Conservation (phyloP, 2,797 vertebrate genomes). For the Potorous gilbertii region DNA sequence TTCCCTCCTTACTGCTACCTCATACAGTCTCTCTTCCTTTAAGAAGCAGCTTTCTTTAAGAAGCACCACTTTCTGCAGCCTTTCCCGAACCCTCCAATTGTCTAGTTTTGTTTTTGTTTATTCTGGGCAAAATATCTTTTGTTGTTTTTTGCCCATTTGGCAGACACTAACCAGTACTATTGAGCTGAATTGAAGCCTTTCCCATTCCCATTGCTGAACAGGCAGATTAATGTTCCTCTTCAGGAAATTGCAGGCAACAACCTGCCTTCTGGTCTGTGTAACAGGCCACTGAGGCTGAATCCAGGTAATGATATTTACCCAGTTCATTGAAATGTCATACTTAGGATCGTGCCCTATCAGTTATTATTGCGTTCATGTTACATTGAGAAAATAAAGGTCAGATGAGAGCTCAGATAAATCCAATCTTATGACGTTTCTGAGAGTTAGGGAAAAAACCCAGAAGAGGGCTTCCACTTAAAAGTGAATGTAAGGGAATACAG, state of each 20-base stretch:
- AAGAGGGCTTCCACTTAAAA: conserved; percentile 56
- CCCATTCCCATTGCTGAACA: conserved; percentile 42
- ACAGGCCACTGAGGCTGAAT: conserved; percentile 43
- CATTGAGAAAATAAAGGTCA: conserved; percentile 79
- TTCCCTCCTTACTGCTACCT: background rate
- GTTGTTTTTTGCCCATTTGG: conserved; percentile 38
- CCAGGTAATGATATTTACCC: conserved; percentile 75
- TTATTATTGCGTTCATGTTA: conserved; percentile 76
- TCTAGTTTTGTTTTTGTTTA: background rate
- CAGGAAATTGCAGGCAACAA: conserved; percentile 30
- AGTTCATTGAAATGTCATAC: conserved; percentile 80
- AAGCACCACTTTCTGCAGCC: background rate
- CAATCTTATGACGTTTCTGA: conserved; percentile 65
- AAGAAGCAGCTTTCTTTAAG: background rate
- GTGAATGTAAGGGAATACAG: conserved; percentile 13
- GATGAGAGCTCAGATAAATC: conserved; percentile 75
- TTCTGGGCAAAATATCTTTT: conserved; percentile 14
- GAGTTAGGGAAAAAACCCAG: conserved; percentile 59
- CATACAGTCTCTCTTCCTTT: background rate
- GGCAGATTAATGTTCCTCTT: conserved; percentile 56
- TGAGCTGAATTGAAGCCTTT: conserved; percentile 41
- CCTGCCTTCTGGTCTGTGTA: conserved; percentile 43
- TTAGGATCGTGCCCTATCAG: conserved; percentile 74
- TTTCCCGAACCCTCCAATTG: background rate
- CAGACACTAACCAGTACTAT: conserved; percentile 27